A percentile compares a stretch with the other conserved stretches of the same genome.
These are phyloP conservation scores for Abrostola triplasia DNA, from an alignment of 2,888 invertebrate species.

Conservation along the genomic window DNA sequence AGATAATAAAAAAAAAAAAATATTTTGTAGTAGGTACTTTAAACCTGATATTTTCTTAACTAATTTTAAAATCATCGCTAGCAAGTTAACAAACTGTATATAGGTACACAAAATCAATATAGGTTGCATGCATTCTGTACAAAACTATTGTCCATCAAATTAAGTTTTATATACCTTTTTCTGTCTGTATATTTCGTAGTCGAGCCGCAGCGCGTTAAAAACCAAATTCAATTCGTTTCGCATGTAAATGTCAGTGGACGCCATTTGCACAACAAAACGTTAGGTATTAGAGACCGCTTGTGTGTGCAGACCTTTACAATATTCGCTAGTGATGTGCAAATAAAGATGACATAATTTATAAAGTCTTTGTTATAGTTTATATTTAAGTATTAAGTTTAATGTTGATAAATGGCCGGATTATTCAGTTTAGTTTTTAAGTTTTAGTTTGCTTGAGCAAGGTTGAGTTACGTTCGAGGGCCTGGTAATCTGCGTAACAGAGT, in stretches of 20 bases:
- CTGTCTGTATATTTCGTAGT: neutral
- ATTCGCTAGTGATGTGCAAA: too few species aligned
- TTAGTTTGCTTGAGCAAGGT: neutral
- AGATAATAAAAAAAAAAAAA: too few species aligned
- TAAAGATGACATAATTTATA: too few species aligned
- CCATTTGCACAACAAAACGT: neutral
- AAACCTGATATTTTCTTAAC: too few species aligned
- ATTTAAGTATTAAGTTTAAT: neutral
- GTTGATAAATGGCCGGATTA: neutral
- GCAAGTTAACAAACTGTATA: too few species aligned
- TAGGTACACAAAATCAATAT: neutral
- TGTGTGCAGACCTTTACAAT: too few species aligned
- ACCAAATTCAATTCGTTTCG: conserved; percentile 4
- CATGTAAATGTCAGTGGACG: neutral
- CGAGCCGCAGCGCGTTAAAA: neutral
- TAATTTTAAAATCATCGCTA: too few species aligned
- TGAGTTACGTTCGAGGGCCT: too few species aligned
- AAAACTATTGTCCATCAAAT: conserved; percentile 3
- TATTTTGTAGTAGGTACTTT: too few species aligned
- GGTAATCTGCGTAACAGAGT: too few species aligned
- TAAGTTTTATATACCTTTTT: conserved; percentile 3
- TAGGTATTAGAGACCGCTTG: neutral
- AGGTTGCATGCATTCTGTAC: neutral
- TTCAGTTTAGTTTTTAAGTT: neutral
- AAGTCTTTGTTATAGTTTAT: too few species aligned